Conservation (phyloP, 2,888 invertebrate genomes). For the Eurytoma californica region DNA sequence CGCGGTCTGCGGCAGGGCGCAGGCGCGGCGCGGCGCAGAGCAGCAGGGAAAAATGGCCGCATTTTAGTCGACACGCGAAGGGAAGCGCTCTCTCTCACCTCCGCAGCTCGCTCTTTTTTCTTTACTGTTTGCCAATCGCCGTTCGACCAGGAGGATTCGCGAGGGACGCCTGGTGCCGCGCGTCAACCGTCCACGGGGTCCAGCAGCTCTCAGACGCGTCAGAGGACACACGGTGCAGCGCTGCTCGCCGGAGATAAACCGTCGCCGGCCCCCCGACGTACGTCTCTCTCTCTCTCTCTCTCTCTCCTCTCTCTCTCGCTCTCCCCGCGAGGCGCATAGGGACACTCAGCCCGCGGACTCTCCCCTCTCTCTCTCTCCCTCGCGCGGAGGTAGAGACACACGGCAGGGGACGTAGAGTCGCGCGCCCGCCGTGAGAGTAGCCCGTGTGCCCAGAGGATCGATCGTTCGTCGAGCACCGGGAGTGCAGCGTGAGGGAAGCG, state of each 20-base stretch:
- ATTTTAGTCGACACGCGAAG: slow-evolving; percentile 80
- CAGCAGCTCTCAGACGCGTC: not conserved
- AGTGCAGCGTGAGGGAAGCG: slow-evolving; percentile 6
- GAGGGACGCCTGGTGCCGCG: slow-evolving; percentile 55
- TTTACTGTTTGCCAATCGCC: slow-evolving; percentile 87
- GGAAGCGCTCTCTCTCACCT: slow-evolving; percentile 61
- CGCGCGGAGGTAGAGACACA: not conserved
- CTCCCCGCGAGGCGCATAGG: not conserved
- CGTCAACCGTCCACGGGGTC: not conserved
- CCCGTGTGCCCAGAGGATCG: not conserved
- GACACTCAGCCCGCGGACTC: not conserved
- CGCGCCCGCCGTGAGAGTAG: not conserved
- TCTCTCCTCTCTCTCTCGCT: not conserved
- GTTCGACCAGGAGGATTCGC: slow-evolving; percentile 66
- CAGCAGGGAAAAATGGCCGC: slow-evolving; percentile 86
- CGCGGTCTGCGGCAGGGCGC: not conserved
- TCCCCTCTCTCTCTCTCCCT: not conserved
- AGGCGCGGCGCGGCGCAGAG: not conserved
- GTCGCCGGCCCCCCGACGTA: not conserved
- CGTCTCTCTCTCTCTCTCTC: slow-evolving; percentile 2
- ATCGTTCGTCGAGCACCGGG: not conserved
- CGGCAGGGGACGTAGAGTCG: not conserved
- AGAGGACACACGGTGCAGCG: not conserved
- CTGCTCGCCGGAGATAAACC: not conserved
- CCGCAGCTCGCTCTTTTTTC: slow-evolving; percentile 79